Percentiles rank a stretch among this genome's conserved stretches.
phyloP scores from a whole-genome alignment of 2,797 vertebrate genomes.

The Clarias pachynema region DNA sequence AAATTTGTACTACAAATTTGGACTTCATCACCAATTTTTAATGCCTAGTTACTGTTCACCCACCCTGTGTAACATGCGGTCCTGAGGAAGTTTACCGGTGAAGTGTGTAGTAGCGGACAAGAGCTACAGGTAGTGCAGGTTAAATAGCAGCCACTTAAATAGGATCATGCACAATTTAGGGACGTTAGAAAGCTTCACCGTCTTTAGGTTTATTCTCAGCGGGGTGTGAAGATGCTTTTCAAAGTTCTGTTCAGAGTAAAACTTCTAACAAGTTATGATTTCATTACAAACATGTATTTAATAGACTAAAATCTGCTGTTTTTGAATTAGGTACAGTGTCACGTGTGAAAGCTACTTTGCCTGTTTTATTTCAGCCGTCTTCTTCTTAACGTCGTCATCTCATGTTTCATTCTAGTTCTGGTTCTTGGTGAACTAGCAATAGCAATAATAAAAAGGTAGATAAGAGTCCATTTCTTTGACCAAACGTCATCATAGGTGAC shows the following conservation, averaged over 20 bases:
- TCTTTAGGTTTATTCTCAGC: background rate
- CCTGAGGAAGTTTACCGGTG: background rate
- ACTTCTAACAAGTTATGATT: background rate
- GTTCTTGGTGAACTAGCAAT: slow-evolving; percentile 5
- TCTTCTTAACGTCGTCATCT: background rate
- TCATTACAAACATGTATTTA: background rate
- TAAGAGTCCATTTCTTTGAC: background rate
- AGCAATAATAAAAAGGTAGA: slow-evolving; percentile 2
- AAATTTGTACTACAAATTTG: too few species aligned
- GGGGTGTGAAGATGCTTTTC: background rate
- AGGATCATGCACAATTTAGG: background rate
- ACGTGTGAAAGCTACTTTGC: background rate
- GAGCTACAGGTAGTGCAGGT: background rate
- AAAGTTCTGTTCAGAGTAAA: background rate
- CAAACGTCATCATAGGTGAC: background rate
- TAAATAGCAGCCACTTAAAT: background rate
- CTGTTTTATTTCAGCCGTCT: background rate
- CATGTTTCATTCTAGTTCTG: background rate
- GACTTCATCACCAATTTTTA: too few species aligned
- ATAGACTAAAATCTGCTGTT: slow-evolving; percentile 18
- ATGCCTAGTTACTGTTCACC: too few species aligned
- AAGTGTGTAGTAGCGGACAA: background rate
- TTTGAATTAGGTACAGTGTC: background rate
- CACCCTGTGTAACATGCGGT: background rate
- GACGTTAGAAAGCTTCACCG: background rate